A percentile compares a stretch with the other conserved stretches of the same genome.
phyloP scores from a whole-genome alignment of 2,888 invertebrate genomes.

The Eupithecia dodoneata region DNA sequence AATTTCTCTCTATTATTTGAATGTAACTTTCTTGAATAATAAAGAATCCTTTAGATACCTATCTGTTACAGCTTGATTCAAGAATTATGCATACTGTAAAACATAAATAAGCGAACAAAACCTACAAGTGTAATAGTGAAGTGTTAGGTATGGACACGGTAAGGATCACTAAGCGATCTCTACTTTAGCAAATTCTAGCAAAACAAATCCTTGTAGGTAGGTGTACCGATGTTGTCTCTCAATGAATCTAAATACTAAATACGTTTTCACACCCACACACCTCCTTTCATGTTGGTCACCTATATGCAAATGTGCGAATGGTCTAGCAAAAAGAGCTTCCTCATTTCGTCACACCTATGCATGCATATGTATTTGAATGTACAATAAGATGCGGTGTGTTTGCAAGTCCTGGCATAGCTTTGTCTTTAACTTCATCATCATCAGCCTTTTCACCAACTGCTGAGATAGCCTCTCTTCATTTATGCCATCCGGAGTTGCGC shows the following conservation, averaged over 20 bases:
- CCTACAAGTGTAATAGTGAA: too few relatives aligned
- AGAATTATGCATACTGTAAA: too few relatives aligned
- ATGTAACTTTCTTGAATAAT: too few relatives aligned
- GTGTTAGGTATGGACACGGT: neutral
- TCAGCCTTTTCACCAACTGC: neutral
- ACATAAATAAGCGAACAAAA: too few relatives aligned
- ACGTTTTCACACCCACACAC: conserved; percentile 59
- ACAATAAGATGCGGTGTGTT: neutral
- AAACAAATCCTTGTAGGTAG: neutral
- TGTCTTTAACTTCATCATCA: neutral
- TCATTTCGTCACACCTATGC: conserved; percentile 4
- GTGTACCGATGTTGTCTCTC: neutral
- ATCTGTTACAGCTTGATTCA: too few relatives aligned
- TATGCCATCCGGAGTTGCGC: neutral
- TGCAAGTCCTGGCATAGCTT: neutral
- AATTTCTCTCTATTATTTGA: too few relatives aligned
- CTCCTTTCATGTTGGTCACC: conserved; percentile 62
- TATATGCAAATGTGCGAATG: conserved; percentile 62
- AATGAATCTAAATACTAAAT: conserved; percentile 37
- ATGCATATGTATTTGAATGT: neutral
- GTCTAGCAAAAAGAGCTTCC: conserved; percentile 12
- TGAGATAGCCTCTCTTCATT: neutral
- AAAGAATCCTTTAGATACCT: too few relatives aligned
- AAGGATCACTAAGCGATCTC: neutral
- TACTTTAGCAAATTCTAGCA: neutral